A percentile compares a stretch with the other conserved stretches of the same genome.
Conservation (phyloP, 2,797 vertebrate genomes). For the Triplophysa bombifrons region DNA sequence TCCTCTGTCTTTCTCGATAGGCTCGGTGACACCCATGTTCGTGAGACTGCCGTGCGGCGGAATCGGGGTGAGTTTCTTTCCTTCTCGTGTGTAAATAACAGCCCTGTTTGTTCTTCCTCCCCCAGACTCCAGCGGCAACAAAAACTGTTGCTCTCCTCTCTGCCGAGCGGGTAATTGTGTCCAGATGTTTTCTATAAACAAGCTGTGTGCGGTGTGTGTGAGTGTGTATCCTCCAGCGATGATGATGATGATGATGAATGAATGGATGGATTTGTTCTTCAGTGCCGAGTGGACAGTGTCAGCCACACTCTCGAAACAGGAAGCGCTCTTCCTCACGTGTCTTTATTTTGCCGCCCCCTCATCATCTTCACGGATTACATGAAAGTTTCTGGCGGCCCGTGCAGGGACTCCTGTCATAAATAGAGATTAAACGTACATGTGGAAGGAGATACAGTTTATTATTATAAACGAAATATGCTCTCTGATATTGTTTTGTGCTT, state of each 20-base stretch:
- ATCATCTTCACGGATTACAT: neutral
- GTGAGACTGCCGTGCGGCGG: constrained; percentile 95
- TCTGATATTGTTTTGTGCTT: too few species aligned
- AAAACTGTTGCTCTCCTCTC: constrained; percentile 81
- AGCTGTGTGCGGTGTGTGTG: constrained; percentile 56
- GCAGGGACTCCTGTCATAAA: neutral
- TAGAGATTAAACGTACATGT: neutral
- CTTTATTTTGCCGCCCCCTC: neutral
- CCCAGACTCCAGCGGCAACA: constrained; percentile 76
- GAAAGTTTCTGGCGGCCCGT: neutral
- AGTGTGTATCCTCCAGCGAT: constrained; percentile 21
- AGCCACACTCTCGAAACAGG: constrained; percentile 24
- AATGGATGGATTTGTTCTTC: constrained; percentile 37
- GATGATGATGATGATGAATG: constrained; percentile 41
- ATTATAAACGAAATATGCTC: too few species aligned
- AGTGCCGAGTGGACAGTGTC: constrained; percentile 35
- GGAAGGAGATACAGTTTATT: neutral
- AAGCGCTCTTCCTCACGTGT: constrained; percentile 30
- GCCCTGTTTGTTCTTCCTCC: constrained; percentile 78
- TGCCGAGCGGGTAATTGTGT: constrained; percentile 76
- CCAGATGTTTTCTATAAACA: constrained; percentile 83
- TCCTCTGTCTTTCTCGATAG: constrained; percentile 68
- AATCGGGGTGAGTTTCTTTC: constrained; percentile 87
- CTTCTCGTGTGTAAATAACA: constrained; percentile 74
- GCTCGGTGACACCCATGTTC: constrained; percentile 90